These are phyloP conservation scores for Epinotia brunnichana DNA, from an alignment of 2,888 invertebrate genomes.

Conservation along the genomic window DNA sequence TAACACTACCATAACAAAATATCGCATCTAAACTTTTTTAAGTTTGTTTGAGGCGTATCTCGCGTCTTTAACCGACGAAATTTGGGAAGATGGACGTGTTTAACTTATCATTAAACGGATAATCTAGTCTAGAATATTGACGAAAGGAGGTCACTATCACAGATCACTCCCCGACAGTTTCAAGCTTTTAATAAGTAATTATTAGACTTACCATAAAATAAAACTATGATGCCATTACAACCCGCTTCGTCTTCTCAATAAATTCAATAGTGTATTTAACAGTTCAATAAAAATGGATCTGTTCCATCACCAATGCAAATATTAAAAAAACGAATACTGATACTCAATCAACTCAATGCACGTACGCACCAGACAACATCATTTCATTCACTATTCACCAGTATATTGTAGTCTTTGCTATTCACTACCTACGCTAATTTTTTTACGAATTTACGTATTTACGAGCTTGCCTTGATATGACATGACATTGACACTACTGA, in stretches of 20 bases:
- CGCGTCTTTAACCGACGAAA: neutral
- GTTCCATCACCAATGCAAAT: neutral
- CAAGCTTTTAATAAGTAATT: neutral
- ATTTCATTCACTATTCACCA: conserved; percentile 1
- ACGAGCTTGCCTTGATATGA: no score
- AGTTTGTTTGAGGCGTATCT: neutral
- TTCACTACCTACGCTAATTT: no score
- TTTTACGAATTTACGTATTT: no score
- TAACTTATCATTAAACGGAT: conserved; percentile 2
- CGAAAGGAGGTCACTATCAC: conserved; percentile 22
- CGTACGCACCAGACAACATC: neutral
- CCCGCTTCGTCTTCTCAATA: neutral
- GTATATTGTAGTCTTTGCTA: no score
- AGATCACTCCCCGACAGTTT: no score
- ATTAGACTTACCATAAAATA: conserved; percentile 25
- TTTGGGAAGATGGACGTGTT: neutral
- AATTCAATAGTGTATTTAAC: neutral
- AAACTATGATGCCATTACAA: conserved; percentile 16
- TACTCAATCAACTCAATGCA: neutral
- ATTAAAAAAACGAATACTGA: neutral
- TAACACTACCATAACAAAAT: no score
- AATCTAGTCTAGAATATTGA: conserved; percentile 2
- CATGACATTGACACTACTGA: no score
- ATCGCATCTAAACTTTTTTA: no score
- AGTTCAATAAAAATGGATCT: neutral